A percentile compares a stretch with the other conserved stretches of the same genome.
Conservation (phyloP, 2,797 vertebrate genomes). For the Gambusia yucatana region DNA sequence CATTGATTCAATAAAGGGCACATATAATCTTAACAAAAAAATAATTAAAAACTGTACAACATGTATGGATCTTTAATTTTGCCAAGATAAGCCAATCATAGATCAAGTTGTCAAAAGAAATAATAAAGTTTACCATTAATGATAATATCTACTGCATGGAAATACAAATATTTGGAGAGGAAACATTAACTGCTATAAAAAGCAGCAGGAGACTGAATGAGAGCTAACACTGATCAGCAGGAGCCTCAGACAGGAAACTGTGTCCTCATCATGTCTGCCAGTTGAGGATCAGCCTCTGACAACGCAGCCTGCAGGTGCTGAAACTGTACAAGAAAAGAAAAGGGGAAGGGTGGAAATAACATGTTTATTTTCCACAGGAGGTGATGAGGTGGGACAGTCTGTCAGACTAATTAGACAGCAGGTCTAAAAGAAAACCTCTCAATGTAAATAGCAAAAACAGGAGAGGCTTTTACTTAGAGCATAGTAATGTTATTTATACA, state of each 20-base stretch:
- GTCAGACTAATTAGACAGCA: constrained; percentile 28
- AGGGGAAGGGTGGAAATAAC: constrained; percentile 41
- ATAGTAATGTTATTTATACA: background rate
- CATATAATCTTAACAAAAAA: constrained; percentile 25
- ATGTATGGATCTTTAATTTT: constrained; percentile 11
- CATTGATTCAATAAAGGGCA: background rate
- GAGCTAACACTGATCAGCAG: constrained; percentile 35
- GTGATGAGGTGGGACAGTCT: constrained; percentile 18
- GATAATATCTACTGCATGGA: constrained; percentile 53
- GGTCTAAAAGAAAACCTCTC: constrained; percentile 24
- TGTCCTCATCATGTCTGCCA: constrained; percentile 84
- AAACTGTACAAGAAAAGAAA: constrained; percentile 80
- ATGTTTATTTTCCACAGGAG: constrained; percentile 69
- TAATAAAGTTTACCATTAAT: background rate
- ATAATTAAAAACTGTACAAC: constrained; percentile 18
- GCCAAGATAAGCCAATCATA: constrained; percentile 1
- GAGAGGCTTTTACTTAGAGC: background rate
- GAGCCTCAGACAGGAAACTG: constrained; percentile 65
- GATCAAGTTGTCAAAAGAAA: constrained; percentile 13
- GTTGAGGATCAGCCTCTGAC: constrained; percentile 82
- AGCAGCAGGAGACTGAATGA: constrained; percentile 40
- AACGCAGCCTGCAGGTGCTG: constrained; percentile 85
- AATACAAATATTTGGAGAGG: constrained; percentile 58
- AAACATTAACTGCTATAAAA: constrained; percentile 50
- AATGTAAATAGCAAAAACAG: background rate